A percentile compares a stretch with the other conserved stretches of the same genome.
Evolutionary conservation across 2,113 vertebrate genomes (phyloP).

Genomic region (Malurus cyaneus): DNA sequence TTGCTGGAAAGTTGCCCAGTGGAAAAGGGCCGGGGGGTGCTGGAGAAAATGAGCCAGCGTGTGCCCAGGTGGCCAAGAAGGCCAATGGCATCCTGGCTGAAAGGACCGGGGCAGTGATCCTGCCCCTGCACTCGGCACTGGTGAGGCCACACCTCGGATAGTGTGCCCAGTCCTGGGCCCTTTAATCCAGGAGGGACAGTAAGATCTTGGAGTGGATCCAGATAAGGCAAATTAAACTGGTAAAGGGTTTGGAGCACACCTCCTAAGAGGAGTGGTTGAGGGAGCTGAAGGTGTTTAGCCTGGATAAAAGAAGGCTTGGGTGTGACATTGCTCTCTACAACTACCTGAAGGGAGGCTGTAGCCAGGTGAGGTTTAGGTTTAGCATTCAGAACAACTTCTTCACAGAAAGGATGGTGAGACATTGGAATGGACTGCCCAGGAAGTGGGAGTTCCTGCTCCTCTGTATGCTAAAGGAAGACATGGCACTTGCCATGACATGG

Average conservation of each 20-base stretch:
- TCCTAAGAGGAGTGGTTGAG: accelerated
- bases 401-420: not conserved
- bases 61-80: not conserved
- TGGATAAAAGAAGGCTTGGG: not conserved
- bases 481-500: not conserved
- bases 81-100: not conserved
- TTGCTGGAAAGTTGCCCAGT: not conserved
- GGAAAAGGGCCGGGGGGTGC: not conserved
- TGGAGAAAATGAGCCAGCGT: not conserved
- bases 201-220: not conserved
- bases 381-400: not conserved
- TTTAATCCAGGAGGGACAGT: not conserved
- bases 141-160: not conserved
- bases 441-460: not conserved
- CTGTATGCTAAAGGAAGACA: not conserved
- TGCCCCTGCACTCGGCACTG: no score
- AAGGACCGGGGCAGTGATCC: no score
- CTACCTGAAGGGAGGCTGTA: not conserved
- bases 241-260: not conserved
- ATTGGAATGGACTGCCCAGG: not conserved
- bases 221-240: not conserved
- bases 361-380: not conserved
- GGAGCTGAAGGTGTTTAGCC: not conserved
- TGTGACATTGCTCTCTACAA: accelerated
- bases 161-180: not conserved